Percentiles rank a stretch among this genome's conserved stretches.
These are phyloP conservation scores for Cephonodes hylas DNA, from an alignment of 2,888 invertebrate genomes.

Conservation along the genomic window DNA sequence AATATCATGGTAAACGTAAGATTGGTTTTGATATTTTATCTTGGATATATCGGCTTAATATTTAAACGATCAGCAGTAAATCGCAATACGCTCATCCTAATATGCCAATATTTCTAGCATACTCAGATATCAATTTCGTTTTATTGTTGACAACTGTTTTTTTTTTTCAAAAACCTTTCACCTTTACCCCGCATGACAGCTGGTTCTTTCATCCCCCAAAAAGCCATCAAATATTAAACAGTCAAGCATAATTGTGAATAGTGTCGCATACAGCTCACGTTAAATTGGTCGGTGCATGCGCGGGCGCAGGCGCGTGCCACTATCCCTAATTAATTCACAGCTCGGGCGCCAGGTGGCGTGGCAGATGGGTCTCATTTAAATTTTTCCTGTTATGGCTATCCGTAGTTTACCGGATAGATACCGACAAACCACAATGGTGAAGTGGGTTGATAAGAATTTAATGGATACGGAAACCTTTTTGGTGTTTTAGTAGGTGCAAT, in stretches of 20 bases:
- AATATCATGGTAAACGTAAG: neutral
- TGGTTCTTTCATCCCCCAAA: neutral
- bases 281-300: slow-evolving; percentile 22
- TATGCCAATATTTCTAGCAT: no score
- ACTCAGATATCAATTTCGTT: no score
- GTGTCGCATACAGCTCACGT: neutral
- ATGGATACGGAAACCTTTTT: neutral
- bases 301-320: slow-evolving; percentile 52
- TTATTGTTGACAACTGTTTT: no score
- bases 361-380: slow-evolving; percentile 68
- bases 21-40: no score
- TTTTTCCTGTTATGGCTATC: slow-evolving; percentile 40
- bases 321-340: slow-evolving; percentile 69
- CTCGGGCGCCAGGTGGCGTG: slow-evolving; percentile 67
- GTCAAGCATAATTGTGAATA: slow-evolving; percentile 3
- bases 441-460: slow-evolving; percentile 30
- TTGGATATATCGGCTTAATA: no score
- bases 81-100: no score
- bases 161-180: neutral
- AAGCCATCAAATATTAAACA: neutral
- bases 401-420: slow-evolving; percentile 30
- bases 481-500: neutral
- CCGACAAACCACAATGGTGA: slow-evolving; percentile 17
- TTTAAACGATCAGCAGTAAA: no score
- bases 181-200: neutral